Conservation (phyloP, 2,113 vertebrate genomes). For the Rattus norvegicus region GRCr8 NC_086022.1:58174501-58175000, state of each 20-base stretch:
- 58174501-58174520: background rate
- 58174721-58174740: background rate
- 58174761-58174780: background rate
- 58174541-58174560: conserved; percentile 6
- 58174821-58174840: background rate
- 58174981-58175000: background rate
- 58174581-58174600: conserved; percentile 2
- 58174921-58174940: background rate
- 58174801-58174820: background rate
- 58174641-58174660: background rate
- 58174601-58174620: conserved; percentile 19
- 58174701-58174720: background rate
- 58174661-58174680: background rate
- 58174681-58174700: background rate
- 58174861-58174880: background rate
- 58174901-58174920: background rate
- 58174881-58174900: background rate
- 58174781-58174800: background rate
- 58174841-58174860: background rate
- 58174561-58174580: conserved; percentile 33
- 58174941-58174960: background rate
- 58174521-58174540: conserved; percentile 18
- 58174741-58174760: background rate
- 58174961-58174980: background rate
- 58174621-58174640: background rate